Evolutionary conservation across 2,888 invertebrate species (phyloP).

Genomic region (Apamea epomidion): DNA sequence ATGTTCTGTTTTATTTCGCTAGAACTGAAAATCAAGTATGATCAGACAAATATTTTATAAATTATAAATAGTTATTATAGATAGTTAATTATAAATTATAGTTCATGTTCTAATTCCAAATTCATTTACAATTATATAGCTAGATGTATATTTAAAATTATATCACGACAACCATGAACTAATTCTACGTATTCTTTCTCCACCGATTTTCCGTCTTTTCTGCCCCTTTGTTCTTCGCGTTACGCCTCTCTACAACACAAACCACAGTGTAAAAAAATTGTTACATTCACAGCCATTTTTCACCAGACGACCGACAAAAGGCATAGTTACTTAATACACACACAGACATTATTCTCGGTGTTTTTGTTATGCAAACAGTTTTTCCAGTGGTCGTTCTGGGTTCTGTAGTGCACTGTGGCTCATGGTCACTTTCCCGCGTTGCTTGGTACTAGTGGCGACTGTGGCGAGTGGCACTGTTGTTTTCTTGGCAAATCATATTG

Average conservation of each 20-base stretch:
- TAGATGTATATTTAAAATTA: background rate
- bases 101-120: background rate
- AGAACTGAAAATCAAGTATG: background rate
- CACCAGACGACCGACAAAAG: slow-evolving; percentile 71
- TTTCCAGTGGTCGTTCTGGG: slow-evolving; percentile 68
- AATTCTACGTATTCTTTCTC: slow-evolving; percentile 18
- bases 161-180: background rate
- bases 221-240: slow-evolving; percentile 39
- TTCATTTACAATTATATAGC: background rate
- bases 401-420: slow-evolving; percentile 54
- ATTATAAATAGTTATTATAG: background rate
- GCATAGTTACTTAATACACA: slow-evolving; percentile 74
- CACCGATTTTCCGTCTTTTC: slow-evolving; percentile 27
- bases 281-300: slow-evolving; percentile 71
- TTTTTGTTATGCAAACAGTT: slow-evolving; percentile 75
- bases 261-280: slow-evolving; percentile 38
- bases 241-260: slow-evolving; percentile 40
- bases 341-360: slow-evolving; percentile 74
- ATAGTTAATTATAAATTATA: too few relatives aligned
- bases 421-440: slow-evolving; percentile 55
- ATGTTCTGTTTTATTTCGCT: background rate
- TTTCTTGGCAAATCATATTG: slow-evolving; percentile 48
- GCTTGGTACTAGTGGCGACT: slow-evolving; percentile 30
- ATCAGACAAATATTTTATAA: background rate
- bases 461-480: slow-evolving; percentile 28